These are phyloP conservation scores for Tetranychus cinnabarinus DNA, from an alignment of 1,140 invertebrate species.

Conservation along the genomic window DNA sequence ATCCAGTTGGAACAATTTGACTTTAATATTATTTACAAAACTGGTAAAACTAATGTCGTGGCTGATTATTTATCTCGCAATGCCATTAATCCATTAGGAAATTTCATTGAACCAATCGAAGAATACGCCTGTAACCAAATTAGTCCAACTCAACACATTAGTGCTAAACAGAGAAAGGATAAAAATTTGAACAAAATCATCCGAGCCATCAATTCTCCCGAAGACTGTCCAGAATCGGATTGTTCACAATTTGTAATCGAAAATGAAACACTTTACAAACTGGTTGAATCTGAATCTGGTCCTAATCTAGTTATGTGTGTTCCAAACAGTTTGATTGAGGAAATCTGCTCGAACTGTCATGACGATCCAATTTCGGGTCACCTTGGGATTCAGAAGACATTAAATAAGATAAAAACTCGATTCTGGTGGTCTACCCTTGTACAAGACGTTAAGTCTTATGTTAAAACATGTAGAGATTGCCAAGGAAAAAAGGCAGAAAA, in stretches of 20 bases:
- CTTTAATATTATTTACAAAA: constrained; percentile 4
- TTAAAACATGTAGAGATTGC: background rate
- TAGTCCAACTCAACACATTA: background rate
- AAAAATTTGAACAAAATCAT: background rate
- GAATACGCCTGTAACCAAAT: background rate
- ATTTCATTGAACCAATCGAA: background rate
- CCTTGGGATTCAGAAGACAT: background rate
- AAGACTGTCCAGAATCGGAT: background rate
- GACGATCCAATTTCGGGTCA: constrained; percentile 4
- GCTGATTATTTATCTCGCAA: background rate
- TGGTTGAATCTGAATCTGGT: background rate
- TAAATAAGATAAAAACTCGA: background rate
- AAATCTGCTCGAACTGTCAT: background rate
- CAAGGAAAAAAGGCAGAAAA: background rate
- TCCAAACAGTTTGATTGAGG: background rate
- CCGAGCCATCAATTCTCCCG: background rate
- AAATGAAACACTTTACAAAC: background rate
- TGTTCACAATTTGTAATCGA: background rate
- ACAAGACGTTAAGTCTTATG: background rate
- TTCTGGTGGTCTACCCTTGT: constrained; percentile 1
- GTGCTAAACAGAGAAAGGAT: background rate
- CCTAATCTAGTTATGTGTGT: background rate
- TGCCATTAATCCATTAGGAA: background rate
- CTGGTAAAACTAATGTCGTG: background rate
- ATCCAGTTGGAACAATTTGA: constrained; percentile 11